Evolutionary conservation across 2,113 vertebrate species (phyloP).

Genomic region (Lasiurus cinereus): DNA sequence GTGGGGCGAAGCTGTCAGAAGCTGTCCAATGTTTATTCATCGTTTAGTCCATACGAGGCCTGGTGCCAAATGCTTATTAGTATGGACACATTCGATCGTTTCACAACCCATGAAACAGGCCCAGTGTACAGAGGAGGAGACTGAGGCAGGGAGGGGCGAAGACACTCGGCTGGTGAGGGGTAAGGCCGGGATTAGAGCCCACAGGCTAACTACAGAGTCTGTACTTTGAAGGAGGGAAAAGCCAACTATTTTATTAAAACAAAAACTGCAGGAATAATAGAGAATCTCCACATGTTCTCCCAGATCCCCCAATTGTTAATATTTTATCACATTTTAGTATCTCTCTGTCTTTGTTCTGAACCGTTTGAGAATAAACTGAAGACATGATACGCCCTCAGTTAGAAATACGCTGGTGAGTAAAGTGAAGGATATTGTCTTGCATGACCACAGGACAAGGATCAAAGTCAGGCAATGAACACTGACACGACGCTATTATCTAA

Average conservation of each 20-base stretch:
- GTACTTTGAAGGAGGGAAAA: neutral
- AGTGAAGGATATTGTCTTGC: neutral
- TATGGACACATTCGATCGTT: neutral
- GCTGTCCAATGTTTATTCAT: neutral
- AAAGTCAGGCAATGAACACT: neutral
- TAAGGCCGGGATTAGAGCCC: neutral
- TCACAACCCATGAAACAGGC: neutral
- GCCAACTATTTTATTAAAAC: neutral
- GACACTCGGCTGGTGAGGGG: neutral
- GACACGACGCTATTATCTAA: neutral
- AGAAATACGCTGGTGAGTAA: neutral
- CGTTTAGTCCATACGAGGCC: neutral
- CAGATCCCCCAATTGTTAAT: neutral
- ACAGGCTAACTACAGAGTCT: neutral
- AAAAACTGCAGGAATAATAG: neutral
- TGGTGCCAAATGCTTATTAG: neutral
- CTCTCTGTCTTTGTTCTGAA: neutral
- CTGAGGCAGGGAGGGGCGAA: neutral
- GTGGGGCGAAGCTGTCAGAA: no score
- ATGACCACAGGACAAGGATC: neutral
- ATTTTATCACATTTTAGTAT: neutral
- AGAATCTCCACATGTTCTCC: neutral
- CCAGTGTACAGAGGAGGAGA: neutral
- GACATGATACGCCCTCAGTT: neutral
- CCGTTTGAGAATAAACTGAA: neutral